Evolutionary conservation across 1,140 invertebrate genomes (phyloP).

Genomic region (Spodoptera frugiperda): DNA sequence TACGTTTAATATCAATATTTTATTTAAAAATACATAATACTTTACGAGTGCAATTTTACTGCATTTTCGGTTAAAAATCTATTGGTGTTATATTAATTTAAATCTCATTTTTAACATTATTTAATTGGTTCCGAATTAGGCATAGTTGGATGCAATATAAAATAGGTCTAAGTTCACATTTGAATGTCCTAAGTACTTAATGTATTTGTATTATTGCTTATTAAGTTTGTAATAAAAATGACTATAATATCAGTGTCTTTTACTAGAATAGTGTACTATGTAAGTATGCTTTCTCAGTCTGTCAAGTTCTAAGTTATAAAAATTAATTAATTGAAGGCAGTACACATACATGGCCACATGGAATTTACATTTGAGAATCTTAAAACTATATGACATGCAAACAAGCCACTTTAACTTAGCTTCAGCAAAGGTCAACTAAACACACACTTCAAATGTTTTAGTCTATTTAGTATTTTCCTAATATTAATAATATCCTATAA

Average conservation of each 20-base stretch:
- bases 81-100: too few relatives aligned
- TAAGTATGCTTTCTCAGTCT: slow-evolving; percentile 29
- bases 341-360: slow-evolving; percentile 36
- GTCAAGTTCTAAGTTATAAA: not conserved
- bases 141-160: too few relatives aligned
- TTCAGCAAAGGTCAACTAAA: slow-evolving; percentile 1
- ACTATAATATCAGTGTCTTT: not conserved
- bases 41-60: too few relatives aligned
- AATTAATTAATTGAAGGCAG: not conserved
- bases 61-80: too few relatives aligned
- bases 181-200: not conserved
- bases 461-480: not conserved
- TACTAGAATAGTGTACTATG: slow-evolving; percentile 1
- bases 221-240: not conserved
- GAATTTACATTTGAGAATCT: slow-evolving; percentile 16
- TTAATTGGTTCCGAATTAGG: too few relatives aligned
- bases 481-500: slow-evolving; percentile 52
- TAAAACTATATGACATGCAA: slow-evolving; percentile 20
- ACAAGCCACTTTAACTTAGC: slow-evolving; percentile 1
- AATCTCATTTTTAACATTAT: too few relatives aligned
- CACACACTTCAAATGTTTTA: not conserved
- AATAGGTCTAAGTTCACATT: too few relatives aligned
- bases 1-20: too few relatives aligned
- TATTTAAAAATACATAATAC: too few relatives aligned
- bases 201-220: not conserved